Base-by-base conservation (phyloP, 2,888 invertebrate genomes). In the Romanomermis culicivorax region DNA sequence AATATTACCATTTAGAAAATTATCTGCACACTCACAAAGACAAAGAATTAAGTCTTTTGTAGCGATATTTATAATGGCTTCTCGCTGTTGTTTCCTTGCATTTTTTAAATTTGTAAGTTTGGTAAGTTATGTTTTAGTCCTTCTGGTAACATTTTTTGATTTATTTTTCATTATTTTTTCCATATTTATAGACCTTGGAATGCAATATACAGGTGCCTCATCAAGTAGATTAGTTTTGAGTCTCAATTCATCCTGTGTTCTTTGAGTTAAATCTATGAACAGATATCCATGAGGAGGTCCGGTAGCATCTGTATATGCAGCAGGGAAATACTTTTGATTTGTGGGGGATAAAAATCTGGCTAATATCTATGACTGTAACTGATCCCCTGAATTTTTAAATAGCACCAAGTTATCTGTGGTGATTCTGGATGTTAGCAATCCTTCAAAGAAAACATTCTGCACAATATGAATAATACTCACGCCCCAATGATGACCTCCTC, bases 281-380 rank as follows among this genome's bases (percentile, higher is more conserved):
- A 55, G 47, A 27, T 55, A 55, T n/a, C 55, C 55, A 27, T 43
- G 42, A 4, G 53, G 45, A 26, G 42, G 42, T 17, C 27, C 3
- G 2, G 52, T 53, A 7, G 55, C 55, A 27, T 55, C 29, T 11
- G 25, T 17, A 52, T 30, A 55, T 3, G 55, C 55, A 20, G n/a
- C 43, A 27, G 29, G 2, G 11, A 55, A 42, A 53, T 23, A 17
- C 26, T 43, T 52, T 42, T 42, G 43, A 25, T 51, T 29, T 25
- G 27, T 29, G 4, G 53, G 55, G 42, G 24, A 54, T n/a, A 55
- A 26, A n/a, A 53, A 51, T 4, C 51, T 23, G 2, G 25, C 4
- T 25, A 55, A 25, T 25, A 36, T 55, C 25, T 36, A 42, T 24
- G 29, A 17, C 20, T 30, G 30, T 4, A 43, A 27, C 42, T 52